Conservation (phyloP, 2,113 vertebrate genomes). For the Ramphastos sulfuratus region DNA sequence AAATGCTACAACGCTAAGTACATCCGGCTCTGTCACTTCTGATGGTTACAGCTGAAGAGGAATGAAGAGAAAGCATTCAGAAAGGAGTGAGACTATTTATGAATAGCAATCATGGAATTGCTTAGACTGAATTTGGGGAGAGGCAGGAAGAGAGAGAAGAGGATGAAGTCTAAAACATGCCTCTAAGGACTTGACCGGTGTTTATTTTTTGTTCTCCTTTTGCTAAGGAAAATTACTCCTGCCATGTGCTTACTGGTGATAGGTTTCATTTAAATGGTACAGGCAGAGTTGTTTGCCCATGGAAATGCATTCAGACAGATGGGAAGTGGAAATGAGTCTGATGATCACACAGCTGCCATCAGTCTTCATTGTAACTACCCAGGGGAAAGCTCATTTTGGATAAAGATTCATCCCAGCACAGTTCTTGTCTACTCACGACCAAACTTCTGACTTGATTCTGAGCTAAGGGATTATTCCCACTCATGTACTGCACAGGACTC, state of each 20-base stretch:
- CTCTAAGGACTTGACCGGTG: background rate
- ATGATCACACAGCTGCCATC: background rate
- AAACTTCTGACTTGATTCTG: background rate
- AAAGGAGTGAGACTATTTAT: background rate
- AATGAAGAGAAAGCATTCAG: conserved; percentile 14
- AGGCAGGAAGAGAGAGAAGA: background rate
- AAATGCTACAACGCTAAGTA: conserved; percentile 44
- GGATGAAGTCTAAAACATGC: background rate
- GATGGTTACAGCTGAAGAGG: conserved; percentile 26
- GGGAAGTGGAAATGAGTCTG: conserved; percentile 7
- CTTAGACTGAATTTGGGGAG: background rate
- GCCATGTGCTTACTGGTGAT: background rate
- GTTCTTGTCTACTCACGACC: background rate
- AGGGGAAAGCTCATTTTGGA: background rate
- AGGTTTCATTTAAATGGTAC: background rate
- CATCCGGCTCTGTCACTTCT: background rate
- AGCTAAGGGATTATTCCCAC: background rate
- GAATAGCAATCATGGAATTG: background rate
- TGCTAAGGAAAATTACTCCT: background rate
- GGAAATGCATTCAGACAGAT: background rate
- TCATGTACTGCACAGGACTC: background rate
- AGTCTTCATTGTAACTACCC: background rate
- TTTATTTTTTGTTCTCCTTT: background rate
- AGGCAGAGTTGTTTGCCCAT: background rate
- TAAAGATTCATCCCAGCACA: background rate